Conservation (phyloP, 2,888 invertebrate species). For the Emmelina monodactyla region DNA sequence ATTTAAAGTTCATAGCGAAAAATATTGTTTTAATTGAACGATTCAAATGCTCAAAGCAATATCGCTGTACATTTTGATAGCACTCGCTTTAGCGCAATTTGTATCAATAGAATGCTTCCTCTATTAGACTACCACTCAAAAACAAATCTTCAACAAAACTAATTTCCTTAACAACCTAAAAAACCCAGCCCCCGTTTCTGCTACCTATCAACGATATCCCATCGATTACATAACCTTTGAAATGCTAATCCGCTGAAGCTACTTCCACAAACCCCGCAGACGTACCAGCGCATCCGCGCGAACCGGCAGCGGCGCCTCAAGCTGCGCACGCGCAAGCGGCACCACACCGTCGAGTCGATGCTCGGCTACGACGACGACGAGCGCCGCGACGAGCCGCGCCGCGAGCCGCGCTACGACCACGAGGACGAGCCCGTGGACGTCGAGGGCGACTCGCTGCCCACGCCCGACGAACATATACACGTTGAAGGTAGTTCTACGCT, state of each 20-base stretch:
- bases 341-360: slow-evolving; percentile 64
- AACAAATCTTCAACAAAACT: no score
- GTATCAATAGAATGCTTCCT: no score
- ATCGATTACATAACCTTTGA: background rate
- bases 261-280: slow-evolving; percentile 24
- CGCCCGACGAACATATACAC: slow-evolving; percentile 52
- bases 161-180: no score
- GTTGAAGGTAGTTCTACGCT: no score
- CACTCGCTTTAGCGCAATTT: no score
- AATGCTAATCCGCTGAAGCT: background rate
- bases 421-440: slow-evolving; percentile 62
- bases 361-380: slow-evolving; percentile 58
- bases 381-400: slow-evolving; percentile 49
- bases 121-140: no score
- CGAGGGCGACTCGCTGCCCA: slow-evolving; percentile 58
- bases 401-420: slow-evolving; percentile 43
- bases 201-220: no score
- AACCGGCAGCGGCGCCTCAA: slow-evolving; percentile 59
- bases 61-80: no score
- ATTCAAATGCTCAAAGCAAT: no score
- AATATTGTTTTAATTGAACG: no score
- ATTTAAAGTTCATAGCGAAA: no score
- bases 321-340: slow-evolving; percentile 58
- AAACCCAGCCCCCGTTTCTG: no score
- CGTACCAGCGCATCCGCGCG: slow-evolving; percentile 58